Evolutionary conservation across 2,888 invertebrate genomes (phyloP), one percentile per base, ranked within the genome.

Genomic region (Ectemnius lituratus): DNA sequence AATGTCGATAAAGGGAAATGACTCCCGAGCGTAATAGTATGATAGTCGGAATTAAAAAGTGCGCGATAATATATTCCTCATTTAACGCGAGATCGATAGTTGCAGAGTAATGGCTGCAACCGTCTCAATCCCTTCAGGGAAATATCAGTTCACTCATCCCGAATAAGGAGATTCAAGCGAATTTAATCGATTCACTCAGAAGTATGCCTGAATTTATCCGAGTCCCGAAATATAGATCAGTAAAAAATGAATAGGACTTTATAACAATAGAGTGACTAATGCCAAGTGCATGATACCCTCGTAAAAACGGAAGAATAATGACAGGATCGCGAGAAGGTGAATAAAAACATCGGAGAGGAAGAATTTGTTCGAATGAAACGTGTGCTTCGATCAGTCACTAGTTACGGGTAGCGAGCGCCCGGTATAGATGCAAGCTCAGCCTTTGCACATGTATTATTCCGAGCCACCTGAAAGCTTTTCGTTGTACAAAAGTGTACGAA

Each of bases 391-490:
- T 74, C 79, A 57, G 47, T 74, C 73, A 46, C 70, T 76, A 72
- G 74, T 70, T 81, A 71, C 37, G 62, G 58, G 62, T 60, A 63
- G 64, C 71, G 66, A 73, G 61, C 67, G 66, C 45, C 62, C 59
- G 62, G 49, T 67, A 68, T 64, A 70, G 73, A 81, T 65, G 70
- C 72, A 57, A 46, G 69, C 69, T 76, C 62, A 70, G 69, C 69
- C 63, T 77, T 79, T 74, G 80, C 82, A 82, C 86, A 88, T 88
- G 87, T 86, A 88, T 88, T 89, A 88, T 88, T 88, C 88, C 81
- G 77, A 81, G 80, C 76, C 66, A 81, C 80, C 85, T 88, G 84
- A 88, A 88, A 88, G 88, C 88, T 87, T 88, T 88, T 88, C 88
- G 85, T 77, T 88, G 88, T 88, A 85, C 79, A 85, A 82, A 81